These are phyloP conservation scores for Pegea sp. DNA, from an alignment of 23 tunicate species.

Conservation along the genomic window DNA sequence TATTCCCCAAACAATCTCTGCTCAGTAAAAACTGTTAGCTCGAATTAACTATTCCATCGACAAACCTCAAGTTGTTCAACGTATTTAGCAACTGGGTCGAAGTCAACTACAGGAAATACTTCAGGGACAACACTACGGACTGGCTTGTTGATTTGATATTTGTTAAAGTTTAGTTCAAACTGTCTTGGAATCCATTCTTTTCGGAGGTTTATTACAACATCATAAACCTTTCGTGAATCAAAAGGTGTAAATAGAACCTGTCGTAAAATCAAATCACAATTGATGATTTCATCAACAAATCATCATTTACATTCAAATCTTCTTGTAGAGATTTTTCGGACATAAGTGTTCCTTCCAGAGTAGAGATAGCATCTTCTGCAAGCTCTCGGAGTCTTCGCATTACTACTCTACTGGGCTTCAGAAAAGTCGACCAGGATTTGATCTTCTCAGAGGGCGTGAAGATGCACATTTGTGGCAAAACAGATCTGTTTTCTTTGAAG, in stretches of 20 bases:
- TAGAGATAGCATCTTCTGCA: constrained; percentile 3
- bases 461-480: constrained; percentile 49
- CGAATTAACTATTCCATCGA: too few species aligned
- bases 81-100: constrained; percentile 29
- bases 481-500: constrained; percentile 20
- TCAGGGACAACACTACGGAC: neutral
- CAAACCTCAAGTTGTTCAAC: constrained; percentile 30
- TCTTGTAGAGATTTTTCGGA: too few species aligned
- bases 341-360: too few species aligned
- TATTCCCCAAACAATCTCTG: constrained; percentile 15
- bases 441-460: constrained; percentile 20
- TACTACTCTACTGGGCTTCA: constrained; percentile 20
- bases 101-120: constrained; percentile 32
- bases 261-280: too few species aligned
- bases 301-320: too few species aligned
- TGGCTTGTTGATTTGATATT: too few species aligned
- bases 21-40: neutral
- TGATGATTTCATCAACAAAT: too few species aligned
- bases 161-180: too few species aligned
- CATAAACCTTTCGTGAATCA: constrained; percentile 7
- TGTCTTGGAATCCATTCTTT: constrained; percentile 10
- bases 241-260: neutral
- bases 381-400: constrained; percentile 21
- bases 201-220: constrained; percentile 43
- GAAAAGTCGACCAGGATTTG: constrained; percentile 29